A percentile compares a stretch with the other conserved stretches of the same genome.
These are phyloP conservation scores for Entomobrya proxima DNA, from an alignment of 2,888 invertebrate genomes.

Conservation along the genomic window DNA sequence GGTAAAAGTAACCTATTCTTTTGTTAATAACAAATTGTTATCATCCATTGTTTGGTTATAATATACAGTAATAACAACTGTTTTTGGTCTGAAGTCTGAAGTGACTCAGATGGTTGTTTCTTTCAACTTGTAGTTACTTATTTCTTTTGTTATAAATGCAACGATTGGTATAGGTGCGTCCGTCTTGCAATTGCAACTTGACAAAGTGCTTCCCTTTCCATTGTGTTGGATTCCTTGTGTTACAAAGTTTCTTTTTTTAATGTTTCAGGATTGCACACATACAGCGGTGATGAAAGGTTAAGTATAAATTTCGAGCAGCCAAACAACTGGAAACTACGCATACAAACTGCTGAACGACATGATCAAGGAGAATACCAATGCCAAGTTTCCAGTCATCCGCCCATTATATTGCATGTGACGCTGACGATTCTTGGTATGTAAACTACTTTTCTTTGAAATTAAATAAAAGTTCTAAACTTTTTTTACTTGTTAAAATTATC, in stretches of 20 bases:
- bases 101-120: neutral
- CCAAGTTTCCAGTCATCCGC: constrained; percentile 76
- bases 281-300: constrained; percentile 78
- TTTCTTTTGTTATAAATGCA: neutral
- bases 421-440: constrained; percentile 79
- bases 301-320: constrained; percentile 80
- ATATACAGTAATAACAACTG: neutral
- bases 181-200: neutral
- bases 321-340: constrained; percentile 80
- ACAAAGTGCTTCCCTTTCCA: neutral
- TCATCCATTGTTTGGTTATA: neutral
- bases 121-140: neutral
- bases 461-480: too few species aligned
- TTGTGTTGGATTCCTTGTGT: neutral
- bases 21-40: too few species aligned
- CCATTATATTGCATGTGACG: constrained; percentile 75
- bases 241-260: constrained; percentile 4
- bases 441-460: too few species aligned
- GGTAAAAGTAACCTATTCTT: neutral
- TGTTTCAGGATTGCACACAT: constrained; percentile 76
- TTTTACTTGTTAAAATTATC: too few species aligned
- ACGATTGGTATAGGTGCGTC: neutral
- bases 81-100: neutral
- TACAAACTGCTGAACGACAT: constrained; percentile 79
- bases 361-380: constrained; percentile 77